Conservation (phyloP, 1,140 invertebrate genomes). For the Brachionus rotundiformis region DNA sequence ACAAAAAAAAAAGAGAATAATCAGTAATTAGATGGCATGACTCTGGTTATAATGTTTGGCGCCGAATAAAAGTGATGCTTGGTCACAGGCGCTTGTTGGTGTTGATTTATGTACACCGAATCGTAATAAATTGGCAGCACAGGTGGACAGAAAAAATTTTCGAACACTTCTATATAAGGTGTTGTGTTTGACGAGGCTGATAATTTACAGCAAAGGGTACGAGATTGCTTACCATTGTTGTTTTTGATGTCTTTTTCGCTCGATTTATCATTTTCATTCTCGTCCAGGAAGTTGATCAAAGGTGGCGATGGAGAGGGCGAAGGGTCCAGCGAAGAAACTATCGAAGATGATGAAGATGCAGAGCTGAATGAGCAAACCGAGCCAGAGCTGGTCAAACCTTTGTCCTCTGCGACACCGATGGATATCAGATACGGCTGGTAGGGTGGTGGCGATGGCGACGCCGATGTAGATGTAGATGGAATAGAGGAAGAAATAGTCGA, state of each 20-base stretch:
- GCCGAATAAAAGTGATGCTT: constrained; percentile 43
- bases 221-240: not conserved
- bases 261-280: constrained; percentile 36
- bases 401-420: not conserved
- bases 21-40: constrained; percentile 16
- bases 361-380: constrained; percentile 39
- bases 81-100: constrained; percentile 28
- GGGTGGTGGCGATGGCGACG: constrained; percentile 34
- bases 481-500: not conserved
- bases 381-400: not conserved
- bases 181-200: constrained; percentile 41
- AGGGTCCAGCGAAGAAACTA: constrained; percentile 4
- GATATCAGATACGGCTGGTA: not conserved
- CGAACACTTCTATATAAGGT: constrained; percentile 44
- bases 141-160: constrained; percentile 49
- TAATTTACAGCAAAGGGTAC: constrained; percentile 27
- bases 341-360: not conserved
- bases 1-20: not conserved
- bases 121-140: constrained; percentile 30
- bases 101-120: constrained; percentile 37
- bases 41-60: constrained; percentile 3
- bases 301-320: constrained; percentile 47
- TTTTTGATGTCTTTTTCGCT: not conserved
- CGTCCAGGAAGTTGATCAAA: not conserved
- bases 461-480: constrained; percentile 6